phyloP scores from a whole-genome alignment of 2,888 invertebrate genomes.

The Saturnia japonica region DNA sequence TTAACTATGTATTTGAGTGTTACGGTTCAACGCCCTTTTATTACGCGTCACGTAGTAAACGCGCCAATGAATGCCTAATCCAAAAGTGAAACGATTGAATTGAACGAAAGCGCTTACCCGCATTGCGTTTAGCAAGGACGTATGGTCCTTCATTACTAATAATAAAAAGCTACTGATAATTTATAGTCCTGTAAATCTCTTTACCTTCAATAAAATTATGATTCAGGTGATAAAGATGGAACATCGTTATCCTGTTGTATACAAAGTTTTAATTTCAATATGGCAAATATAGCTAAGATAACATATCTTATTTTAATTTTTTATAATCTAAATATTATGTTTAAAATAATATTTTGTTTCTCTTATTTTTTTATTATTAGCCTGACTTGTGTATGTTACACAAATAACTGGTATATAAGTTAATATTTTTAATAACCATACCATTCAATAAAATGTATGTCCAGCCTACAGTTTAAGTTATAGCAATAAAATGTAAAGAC shows the following conservation, averaged over 20 bases:
- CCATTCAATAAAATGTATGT: too few species aligned
- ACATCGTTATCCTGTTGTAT: neutral
- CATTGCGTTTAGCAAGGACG: neutral
- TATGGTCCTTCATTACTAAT: neutral
- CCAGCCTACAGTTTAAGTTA: too few species aligned
- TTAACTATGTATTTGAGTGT: constrained; percentile 11
- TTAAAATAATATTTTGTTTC: neutral
- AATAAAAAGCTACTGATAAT: neutral
- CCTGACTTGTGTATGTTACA: too few species aligned
- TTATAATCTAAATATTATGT: neutral
- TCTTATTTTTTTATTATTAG: neutral
- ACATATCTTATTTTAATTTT: neutral
- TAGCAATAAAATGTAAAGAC: too few species aligned
- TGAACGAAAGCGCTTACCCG: neutral
- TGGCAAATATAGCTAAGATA: neutral
- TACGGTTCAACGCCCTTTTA: constrained; percentile 18
- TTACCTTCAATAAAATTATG: neutral
- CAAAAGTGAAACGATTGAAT: constrained; percentile 1
- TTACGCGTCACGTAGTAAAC: constrained; percentile 16
- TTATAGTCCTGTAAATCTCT: neutral
- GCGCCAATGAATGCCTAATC: constrained; percentile 12
- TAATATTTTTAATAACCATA: too few species aligned
- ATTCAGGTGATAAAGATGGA: neutral
- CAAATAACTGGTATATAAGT: too few species aligned
- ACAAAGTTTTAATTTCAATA: neutral